These are phyloP conservation scores for Acropternis orthonyx DNA, from an alignment of 2,797 vertebrate genomes.

Conservation along the genomic window DNA sequence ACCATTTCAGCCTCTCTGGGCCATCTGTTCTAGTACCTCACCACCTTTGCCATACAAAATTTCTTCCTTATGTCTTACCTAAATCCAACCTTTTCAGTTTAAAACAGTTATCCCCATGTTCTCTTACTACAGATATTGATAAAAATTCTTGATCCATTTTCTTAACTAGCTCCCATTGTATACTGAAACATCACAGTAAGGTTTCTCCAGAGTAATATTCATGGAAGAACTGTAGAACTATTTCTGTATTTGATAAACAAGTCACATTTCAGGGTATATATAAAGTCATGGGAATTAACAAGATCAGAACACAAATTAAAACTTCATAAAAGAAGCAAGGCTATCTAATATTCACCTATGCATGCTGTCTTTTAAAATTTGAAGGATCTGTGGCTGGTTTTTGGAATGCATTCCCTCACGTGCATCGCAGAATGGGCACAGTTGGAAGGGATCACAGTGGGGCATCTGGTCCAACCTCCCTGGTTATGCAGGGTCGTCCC, in stretches of 20 bases:
- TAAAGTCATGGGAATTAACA: neutral
- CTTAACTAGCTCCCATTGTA: neutral
- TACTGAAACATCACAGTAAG: neutral
- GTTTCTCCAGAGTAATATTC: neutral
- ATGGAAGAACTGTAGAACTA: neutral
- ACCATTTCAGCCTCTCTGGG: neutral
- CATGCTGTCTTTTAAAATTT: neutral
- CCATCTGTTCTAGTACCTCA: neutral
- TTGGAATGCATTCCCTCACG: neutral
- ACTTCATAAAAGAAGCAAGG: neutral
- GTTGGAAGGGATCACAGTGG: neutral
- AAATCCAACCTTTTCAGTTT: neutral
- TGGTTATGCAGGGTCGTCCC: neutral
- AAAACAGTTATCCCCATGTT: neutral
- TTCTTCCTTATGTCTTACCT: neutral
- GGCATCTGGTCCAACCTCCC: neutral
- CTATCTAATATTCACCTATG: neutral
- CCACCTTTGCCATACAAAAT: neutral
- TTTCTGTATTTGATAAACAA: neutral
- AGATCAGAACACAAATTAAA: neutral
- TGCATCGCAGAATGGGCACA: rapidly evolving
- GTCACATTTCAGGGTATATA: neutral
- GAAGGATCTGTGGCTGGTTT: neutral
- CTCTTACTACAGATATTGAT: neutral
- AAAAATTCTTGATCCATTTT: neutral